Conservation (phyloP, 2,888 invertebrate genomes). For the Caenorhabditis sp. region DNA sequence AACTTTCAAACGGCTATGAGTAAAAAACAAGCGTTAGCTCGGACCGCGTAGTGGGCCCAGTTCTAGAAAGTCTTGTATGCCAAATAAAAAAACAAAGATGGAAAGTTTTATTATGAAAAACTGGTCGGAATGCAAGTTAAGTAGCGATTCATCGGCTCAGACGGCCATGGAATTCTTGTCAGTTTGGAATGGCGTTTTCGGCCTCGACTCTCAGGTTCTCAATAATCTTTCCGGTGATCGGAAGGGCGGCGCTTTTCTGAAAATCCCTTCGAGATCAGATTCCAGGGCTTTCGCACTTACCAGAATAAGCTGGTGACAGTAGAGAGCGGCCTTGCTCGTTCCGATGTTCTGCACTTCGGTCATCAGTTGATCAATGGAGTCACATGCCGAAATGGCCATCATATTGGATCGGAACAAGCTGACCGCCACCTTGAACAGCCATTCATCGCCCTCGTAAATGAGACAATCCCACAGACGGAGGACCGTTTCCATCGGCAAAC, state of each 20-base stretch:
- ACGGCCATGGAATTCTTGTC: constrained; percentile 25
- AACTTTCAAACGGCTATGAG: too few species aligned
- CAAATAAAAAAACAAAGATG: too few species aligned
- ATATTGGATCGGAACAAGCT: constrained; percentile 57
- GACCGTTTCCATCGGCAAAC: constrained; percentile 84
- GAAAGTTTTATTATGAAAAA: too few species aligned
- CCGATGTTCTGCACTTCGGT: constrained; percentile 60
- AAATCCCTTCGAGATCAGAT: constrained; percentile 2
- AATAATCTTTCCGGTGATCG: constrained; percentile 36
- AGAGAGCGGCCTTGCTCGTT: constrained; percentile 55
- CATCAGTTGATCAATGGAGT: constrained; percentile 61
- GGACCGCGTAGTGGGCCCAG: too few species aligned
- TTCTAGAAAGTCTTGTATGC: too few species aligned
- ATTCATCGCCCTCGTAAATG: constrained; percentile 94
- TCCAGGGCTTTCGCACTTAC: constrained; percentile 24
- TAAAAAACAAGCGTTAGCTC: too few species aligned
- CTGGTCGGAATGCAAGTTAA: constrained; percentile 2
- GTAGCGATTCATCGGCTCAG: constrained; percentile 15
- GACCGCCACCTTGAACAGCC: constrained; percentile 89
- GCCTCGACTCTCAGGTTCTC: constrained; percentile 32
- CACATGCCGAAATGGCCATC: constrained; percentile 52
- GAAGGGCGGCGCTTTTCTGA: constrained; percentile 43
- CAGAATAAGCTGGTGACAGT: constrained; percentile 65
- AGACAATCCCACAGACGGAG: constrained; percentile 95
- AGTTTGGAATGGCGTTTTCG: constrained; percentile 19